Conservation (phyloP, 1,140 invertebrate genomes). For the Potamilus streckersoni region DNA sequence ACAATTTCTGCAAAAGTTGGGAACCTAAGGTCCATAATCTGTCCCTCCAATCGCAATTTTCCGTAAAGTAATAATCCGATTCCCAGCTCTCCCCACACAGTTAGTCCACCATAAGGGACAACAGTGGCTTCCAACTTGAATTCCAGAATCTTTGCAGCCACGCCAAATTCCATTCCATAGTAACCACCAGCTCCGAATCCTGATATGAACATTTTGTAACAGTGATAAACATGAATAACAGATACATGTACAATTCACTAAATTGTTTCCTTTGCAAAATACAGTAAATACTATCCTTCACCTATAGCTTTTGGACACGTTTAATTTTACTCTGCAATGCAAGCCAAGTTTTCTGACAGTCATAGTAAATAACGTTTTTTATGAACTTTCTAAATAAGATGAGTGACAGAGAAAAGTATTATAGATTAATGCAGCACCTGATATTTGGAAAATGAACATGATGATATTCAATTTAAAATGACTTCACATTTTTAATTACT, state of each 20-base stretch:
- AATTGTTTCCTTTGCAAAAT: not conserved
- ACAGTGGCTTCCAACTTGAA: conserved; percentile 27
- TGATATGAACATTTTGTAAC: conserved; percentile 13
- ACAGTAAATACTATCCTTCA: not conserved
- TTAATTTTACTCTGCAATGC: not conserved
- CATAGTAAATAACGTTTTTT: not conserved
- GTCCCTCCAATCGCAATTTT: conserved; percentile 38
- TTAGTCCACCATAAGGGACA: conserved; percentile 33
- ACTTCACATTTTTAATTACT: no score
- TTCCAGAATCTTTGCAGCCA: conserved; percentile 39
- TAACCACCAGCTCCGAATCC: conserved; percentile 45
- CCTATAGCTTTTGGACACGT: not conserved
- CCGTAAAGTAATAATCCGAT: conserved; percentile 39
- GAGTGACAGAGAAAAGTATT: no score
- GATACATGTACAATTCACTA: not conserved
- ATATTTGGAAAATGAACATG: no score
- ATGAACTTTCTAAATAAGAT: no score
- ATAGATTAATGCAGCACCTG: no score
- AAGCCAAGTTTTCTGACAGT: not conserved
- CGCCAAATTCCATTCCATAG: conserved; percentile 41
- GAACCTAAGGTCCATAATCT: conserved; percentile 41
- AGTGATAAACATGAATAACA: not conserved
- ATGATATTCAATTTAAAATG: no score
- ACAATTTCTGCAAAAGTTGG: conserved; percentile 44
- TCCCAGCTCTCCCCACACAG: conserved; percentile 30